These are phyloP conservation scores for Epirrita christyi DNA, from an alignment of 2,888 invertebrate species.

Conservation along the genomic window DNA sequence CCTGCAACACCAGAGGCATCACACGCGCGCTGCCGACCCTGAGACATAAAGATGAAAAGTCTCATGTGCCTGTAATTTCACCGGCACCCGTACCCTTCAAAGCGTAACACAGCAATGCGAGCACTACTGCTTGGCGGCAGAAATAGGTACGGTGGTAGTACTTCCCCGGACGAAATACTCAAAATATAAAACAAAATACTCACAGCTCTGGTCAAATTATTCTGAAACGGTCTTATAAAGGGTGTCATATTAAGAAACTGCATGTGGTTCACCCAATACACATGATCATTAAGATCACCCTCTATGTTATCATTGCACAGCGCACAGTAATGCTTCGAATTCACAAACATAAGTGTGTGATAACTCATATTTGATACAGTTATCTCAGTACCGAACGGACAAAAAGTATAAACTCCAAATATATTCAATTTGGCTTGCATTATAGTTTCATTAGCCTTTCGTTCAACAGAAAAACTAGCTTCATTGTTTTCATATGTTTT, in stretches of 20 bases:
- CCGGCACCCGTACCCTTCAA: too few species aligned
- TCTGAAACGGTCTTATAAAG: slow-evolving; percentile 40
- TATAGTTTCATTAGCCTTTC: background rate
- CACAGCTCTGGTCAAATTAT: slow-evolving; percentile 44
- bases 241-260: slow-evolving; percentile 24
- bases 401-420: slow-evolving; percentile 16
- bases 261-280: slow-evolving; percentile 21
- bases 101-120: too few species aligned
- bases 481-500: background rate
- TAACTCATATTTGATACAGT: slow-evolving; percentile 21
- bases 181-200: slow-evolving; percentile 35
- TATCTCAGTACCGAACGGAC: slow-evolving; percentile 25
- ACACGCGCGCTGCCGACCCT: too few species aligned
- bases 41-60: too few species aligned
- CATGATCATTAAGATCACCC: slow-evolving; percentile 20
- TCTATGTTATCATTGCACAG: slow-evolving; percentile 22
- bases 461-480: too few species aligned
- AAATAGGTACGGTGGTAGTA: too few species aligned
- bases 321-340: slow-evolving; percentile 21
- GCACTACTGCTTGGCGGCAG: too few species aligned
- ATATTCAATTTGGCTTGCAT: slow-evolving; percentile 8
- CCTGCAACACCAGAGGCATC: too few species aligned
- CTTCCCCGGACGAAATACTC: too few species aligned
- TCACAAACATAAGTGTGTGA: slow-evolving; percentile 16
- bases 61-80: too few species aligned